phyloP scores from a whole-genome alignment of 2,113 vertebrate species.

The Poeciliopsis retropinna region DNA sequence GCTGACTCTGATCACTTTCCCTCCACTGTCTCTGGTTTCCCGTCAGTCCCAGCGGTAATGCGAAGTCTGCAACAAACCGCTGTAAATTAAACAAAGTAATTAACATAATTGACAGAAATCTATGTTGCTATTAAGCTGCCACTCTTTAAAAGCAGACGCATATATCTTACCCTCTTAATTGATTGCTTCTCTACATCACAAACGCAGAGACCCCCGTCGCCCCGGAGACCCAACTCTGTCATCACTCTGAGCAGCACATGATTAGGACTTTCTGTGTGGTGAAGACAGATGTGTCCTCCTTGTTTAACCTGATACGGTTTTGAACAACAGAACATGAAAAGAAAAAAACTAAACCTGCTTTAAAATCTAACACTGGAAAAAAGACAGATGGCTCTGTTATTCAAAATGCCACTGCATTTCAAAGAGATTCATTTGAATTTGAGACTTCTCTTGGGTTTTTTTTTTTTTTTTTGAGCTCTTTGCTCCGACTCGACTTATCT shows the following conservation, averaged over 20 bases:
- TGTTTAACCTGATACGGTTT: neutral
- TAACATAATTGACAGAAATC: constrained; percentile 70
- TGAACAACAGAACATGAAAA: constrained; percentile 8
- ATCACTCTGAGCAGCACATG: constrained; percentile 18
- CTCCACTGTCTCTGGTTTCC: constrained; percentile 11
- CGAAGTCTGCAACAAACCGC: constrained; percentile 46
- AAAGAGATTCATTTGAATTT: constrained; percentile 45
- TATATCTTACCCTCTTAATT: constrained; percentile 38
- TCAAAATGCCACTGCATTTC: constrained; percentile 37
- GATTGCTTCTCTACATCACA: constrained; percentile 44
- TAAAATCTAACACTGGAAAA: neutral
- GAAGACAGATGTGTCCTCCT: constrained; percentile 5
- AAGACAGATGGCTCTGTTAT: constrained; percentile 31
- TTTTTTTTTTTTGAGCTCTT: constrained; percentile 30
- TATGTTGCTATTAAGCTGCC: constrained; percentile 66
- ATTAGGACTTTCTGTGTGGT: constrained; percentile 14
- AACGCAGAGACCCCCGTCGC: constrained; percentile 18
- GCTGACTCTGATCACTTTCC: constrained; percentile 4
- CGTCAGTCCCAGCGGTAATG: constrained; percentile 10
- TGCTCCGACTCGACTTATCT: constrained; percentile 45
- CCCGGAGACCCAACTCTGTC: constrained; percentile 14
- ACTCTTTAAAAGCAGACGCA: constrained; percentile 60
- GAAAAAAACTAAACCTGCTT: constrained; percentile 20
- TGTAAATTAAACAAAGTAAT: constrained; percentile 72
- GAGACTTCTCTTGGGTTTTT: constrained; percentile 5